Base-by-base conservation (phyloP, 1,140 invertebrate genomes). In the Panagrolaimus sp. region DNA sequence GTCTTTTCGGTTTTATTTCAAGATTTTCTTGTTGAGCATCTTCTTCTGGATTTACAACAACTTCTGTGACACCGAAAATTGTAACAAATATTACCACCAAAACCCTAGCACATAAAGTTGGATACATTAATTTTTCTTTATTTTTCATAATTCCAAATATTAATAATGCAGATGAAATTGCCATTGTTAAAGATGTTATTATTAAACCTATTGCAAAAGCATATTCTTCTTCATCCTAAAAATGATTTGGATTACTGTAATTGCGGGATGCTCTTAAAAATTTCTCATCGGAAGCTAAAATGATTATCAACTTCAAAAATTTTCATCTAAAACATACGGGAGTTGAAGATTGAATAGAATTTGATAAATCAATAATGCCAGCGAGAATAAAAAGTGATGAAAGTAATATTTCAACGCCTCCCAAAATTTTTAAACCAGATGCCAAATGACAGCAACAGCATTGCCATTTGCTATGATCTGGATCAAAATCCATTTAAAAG, bases 401-500 rank as follows among this genome's bases (percentile, higher is more conserved):
- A 23, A 65, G 69, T 31, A 9, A 47, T 9, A 47, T 62, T 43
- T 76, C 74, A n/a, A 68, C 38, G n/a, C 43, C 14, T 7, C 47
- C 65, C 63, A 70, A 51, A 62, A 75, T 51, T 47, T 70, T 74
- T 14, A 75, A 27, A 9, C 74, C 74, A 31, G 57, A 38, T 4
- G 61, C 25, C 14, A 75, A 61, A 42, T 67, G 71, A 69, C 63
- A 75, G 42, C 73, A 75, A 57, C 74, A 72, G 25, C 75, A 72
- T 66, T 69, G 71, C 74, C 75, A 75, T 67, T 75, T 75, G 20
- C 51, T 47, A 31, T 73, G 66, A n/a, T 72, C 67, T 8, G 74
- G 74, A 31, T 77, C 65, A 48, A 75, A 75, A 63, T 75, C 74
- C 75, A 75, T 74, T 31, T 47, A 43, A 38, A 38, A 38, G 2